Conservation (phyloP, 2,888 invertebrate genomes). For the Synergus gifuensis region DNA sequence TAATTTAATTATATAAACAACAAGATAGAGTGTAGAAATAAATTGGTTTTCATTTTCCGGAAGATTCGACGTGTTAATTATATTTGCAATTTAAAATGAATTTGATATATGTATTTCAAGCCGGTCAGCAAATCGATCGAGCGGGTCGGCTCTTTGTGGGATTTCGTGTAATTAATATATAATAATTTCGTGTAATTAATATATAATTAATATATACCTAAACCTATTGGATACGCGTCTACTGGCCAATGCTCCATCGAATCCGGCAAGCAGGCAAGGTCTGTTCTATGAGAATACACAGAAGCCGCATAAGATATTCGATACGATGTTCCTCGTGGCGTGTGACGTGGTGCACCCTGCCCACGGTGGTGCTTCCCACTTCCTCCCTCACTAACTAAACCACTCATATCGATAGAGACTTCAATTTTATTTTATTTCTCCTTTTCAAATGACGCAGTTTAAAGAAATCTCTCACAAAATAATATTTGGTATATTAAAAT, state of each 20-base stretch:
- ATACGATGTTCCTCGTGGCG: constrained; percentile 71
- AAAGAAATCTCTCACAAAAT: too few relatives aligned
- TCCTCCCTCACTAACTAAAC: constrained; percentile 67
- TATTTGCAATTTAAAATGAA: constrained; percentile 30
- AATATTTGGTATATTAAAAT: too few relatives aligned
- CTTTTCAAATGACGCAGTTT: too few relatives aligned
- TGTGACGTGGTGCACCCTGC: constrained; percentile 63
- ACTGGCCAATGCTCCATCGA: constrained; percentile 53
- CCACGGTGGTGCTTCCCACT: constrained; percentile 77
- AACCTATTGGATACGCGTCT: constrained; percentile 58
- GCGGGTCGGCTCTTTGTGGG: constrained; percentile 64
- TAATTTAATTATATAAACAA: background rate
- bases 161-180: constrained; percentile 77
- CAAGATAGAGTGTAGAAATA: background rate
- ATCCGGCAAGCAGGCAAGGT: constrained; percentile 2
- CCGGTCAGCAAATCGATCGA: constrained; percentile 22
- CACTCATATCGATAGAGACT: background rate
- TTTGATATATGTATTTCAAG: constrained; percentile 31
- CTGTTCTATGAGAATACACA: constrained; percentile 74
- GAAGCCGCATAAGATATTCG: constrained; percentile 77
- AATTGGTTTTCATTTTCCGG: background rate
- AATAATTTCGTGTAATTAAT: constrained; percentile 77
- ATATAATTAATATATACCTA: too few relatives aligned
- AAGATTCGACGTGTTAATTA: constrained; percentile 13
- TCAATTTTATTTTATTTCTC: background rate